These are phyloP conservation scores for Falco rusticolus DNA, from an alignment of 2,797 vertebrate species.

Conservation along the genomic window DNA sequence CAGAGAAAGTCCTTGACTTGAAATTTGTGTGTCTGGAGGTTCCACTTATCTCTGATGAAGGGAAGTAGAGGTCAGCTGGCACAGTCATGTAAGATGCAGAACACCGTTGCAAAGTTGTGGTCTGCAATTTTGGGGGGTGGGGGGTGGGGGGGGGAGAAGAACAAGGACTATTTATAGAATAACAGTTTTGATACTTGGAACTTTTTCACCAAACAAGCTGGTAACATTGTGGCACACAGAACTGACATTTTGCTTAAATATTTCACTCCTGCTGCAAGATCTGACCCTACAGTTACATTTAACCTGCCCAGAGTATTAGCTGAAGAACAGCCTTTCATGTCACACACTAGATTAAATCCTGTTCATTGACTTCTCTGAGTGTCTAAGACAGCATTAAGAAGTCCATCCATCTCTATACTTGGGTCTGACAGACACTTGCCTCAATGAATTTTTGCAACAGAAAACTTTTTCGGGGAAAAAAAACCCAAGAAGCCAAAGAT, in stretches of 20 bases:
- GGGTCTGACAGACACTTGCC: constrained; percentile 10
- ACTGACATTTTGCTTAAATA: neutral
- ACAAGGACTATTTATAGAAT: neutral
- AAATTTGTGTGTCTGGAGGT: neutral
- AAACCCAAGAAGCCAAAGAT: neutral
- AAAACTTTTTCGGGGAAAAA: neutral
- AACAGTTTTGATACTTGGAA: neutral
- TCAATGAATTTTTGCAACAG: constrained; percentile 20
- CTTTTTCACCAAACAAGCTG: neutral
- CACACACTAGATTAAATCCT: constrained; percentile 29
- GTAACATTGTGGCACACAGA: neutral
- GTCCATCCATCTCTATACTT: neutral
- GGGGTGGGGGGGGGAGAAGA: neutral
- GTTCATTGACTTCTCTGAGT: neutral
- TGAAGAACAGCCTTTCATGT: constrained; percentile 23
- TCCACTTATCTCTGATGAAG: neutral
- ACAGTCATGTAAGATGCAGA: neutral
- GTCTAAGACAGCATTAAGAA: neutral
- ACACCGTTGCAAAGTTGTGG: fast-evolving
- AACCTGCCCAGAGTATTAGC: neutral
- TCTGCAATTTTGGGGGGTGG: neutral
- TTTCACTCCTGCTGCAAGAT: neutral
- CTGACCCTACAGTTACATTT: neutral
- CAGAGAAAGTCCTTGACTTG: neutral
- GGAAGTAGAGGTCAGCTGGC: neutral